Percentiles rank a stretch among this genome's conserved stretches.
Conservation (phyloP, 2,888 invertebrate species). For the Microchrysa polita region DNA sequence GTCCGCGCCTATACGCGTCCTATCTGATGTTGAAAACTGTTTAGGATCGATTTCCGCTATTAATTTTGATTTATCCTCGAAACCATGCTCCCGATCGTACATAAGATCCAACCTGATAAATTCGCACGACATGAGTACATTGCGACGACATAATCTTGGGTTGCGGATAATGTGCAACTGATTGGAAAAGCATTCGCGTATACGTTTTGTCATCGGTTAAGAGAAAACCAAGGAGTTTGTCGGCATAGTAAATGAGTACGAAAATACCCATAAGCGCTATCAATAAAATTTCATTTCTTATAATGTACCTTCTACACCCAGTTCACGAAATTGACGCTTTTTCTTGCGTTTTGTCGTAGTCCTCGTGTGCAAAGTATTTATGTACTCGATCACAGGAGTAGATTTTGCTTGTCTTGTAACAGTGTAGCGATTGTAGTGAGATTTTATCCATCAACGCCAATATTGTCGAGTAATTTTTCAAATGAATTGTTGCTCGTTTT, state of each 20-base stretch:
- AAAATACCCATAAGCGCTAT: constrained; percentile 39
- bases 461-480: constrained; percentile 50
- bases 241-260: constrained; percentile 39
- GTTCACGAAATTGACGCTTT: constrained; percentile 34
- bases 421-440: constrained; percentile 35
- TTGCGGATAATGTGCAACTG: constrained; percentile 46
- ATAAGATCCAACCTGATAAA: not conserved
- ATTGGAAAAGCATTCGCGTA: constrained; percentile 46
- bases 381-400: not conserved
- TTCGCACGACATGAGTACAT: constrained; percentile 27
- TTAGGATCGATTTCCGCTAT: constrained; percentile 35
- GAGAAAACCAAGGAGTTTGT: constrained; percentile 13
- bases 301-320: constrained; percentile 46
- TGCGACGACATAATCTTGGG: constrained; percentile 49
- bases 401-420: constrained; percentile 5
- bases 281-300: constrained; percentile 37
- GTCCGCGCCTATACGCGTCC: no score
- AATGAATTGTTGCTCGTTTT: constrained; percentile 45
- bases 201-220: not conserved
- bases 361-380: not conserved
- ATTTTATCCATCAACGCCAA: constrained; percentile 50
- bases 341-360: not conserved
- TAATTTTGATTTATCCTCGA: constrained; percentile 44
- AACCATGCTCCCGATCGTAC: constrained; percentile 13
- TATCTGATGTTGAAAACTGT: no score